Percentiles rank a stretch among this genome's conserved stretches.
Conservation (phyloP, 1,140 invertebrate genomes). For the Temnothorax nylanderi region DNA sequence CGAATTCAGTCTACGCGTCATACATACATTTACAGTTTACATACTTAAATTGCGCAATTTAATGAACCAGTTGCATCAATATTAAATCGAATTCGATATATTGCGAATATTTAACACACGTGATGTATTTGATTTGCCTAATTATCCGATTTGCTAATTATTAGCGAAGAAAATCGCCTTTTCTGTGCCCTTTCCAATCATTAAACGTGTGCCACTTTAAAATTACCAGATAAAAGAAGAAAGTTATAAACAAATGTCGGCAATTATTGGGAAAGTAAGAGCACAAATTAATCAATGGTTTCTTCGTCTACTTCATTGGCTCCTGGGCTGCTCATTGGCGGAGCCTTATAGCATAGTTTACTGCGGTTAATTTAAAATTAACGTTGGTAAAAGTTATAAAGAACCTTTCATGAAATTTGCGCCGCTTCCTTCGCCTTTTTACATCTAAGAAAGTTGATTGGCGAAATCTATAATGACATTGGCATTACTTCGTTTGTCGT, state of each 20-base stretch:
- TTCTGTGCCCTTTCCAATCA: constrained; percentile 19
- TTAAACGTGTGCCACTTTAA: constrained; percentile 37
- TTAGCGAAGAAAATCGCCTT: constrained; percentile 31
- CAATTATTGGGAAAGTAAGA: constrained; percentile 64
- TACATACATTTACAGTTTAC: neutral
- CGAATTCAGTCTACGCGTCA: neutral
- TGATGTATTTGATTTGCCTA: neutral
- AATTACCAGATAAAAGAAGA: constrained; percentile 66
- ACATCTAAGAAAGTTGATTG: neutral
- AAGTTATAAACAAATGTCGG: constrained; percentile 71
- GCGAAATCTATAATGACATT: neutral
- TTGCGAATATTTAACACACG: constrained; percentile 13
- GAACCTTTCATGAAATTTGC: neutral
- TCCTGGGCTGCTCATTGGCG: neutral
- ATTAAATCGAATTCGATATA: neutral
- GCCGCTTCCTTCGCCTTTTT: neutral
- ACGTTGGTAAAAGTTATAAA: constrained; percentile 10
- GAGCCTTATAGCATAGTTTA: neutral
- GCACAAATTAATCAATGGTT: constrained; percentile 52
- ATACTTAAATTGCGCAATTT: constrained; percentile 44
- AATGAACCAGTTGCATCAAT: neutral
- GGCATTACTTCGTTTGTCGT: neutral
- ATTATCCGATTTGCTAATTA: constrained; percentile 13
- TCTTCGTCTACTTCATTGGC: constrained; percentile 14
- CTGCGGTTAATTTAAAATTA: constrained; percentile 10